These are phyloP conservation scores for Smithornis capensis DNA, from an alignment of 2,113 vertebrate species.

Conservation along the genomic window DNA sequence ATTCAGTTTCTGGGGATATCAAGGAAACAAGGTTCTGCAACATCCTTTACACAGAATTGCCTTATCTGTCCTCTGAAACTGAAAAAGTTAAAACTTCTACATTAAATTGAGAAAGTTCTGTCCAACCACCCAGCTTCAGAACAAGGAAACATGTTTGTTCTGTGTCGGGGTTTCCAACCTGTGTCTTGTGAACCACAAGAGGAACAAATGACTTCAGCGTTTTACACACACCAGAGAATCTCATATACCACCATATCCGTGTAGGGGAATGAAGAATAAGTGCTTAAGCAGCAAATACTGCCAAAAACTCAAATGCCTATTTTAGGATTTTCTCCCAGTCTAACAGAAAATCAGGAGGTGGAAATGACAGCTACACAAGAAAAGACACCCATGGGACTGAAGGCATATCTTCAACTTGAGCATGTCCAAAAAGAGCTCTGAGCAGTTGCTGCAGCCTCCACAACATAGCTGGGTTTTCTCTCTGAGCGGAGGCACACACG, in stretches of 20 bases:
- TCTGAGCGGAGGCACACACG: not conserved
- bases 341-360: not conserved
- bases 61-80: not conserved
- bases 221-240: not conserved
- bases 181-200: not conserved
- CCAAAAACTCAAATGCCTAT: not conserved
- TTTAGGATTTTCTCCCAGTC: not conserved
- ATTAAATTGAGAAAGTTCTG: not conserved
- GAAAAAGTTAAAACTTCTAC: not conserved
- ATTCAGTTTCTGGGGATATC: not conserved
- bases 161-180: not conserved
- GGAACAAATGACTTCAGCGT: not conserved
- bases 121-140: not conserved
- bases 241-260: not conserved
- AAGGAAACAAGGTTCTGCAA: not conserved
- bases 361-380: not conserved
- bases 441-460: not conserved
- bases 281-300: not conserved
- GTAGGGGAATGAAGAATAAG: not conserved
- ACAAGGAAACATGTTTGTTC: not conserved
- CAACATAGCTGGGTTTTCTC: not conserved
- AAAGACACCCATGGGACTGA: not conserved
- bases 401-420: not conserved
- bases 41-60: not conserved
- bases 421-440: not conserved